phyloP scores from a whole-genome alignment of 2,113 vertebrate genomes.

The Neodon shergylaensis region DNA sequence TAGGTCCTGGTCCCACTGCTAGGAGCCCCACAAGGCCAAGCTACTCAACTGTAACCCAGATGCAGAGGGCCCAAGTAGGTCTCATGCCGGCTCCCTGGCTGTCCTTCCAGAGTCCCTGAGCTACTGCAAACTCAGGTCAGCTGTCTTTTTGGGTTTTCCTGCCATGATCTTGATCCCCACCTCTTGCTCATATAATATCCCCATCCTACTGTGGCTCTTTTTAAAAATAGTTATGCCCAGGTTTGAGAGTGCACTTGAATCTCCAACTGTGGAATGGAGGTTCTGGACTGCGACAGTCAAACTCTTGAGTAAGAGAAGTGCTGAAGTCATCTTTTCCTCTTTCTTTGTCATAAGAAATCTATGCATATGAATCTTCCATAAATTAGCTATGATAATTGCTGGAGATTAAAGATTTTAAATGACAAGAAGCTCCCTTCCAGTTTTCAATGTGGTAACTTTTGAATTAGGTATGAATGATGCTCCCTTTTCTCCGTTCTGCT shows the following conservation, averaged over 20 bases:
- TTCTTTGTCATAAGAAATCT: background rate
- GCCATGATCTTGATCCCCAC: no score
- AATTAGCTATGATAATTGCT: background rate
- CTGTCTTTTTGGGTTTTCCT: no score
- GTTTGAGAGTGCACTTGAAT: background rate
- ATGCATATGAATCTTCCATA: background rate
- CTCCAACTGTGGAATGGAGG: background rate
- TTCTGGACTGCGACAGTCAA: background rate
- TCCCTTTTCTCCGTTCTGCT: background rate
- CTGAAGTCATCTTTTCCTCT: background rate
- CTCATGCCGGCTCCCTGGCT: no score
- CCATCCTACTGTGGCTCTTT: background rate
- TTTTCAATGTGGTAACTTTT: slow-evolving; percentile 16
- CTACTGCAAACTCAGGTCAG: no score
- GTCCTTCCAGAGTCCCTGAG: no score
- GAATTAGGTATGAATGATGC: background rate
- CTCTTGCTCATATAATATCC: no score
- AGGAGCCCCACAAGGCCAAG: no score
- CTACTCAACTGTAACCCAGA: no score
- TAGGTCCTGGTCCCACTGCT: no score
- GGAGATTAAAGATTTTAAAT: background rate
- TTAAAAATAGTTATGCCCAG: background rate
- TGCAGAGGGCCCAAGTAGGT: no score
- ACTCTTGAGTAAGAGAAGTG: background rate
- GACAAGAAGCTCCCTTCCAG: background rate